Base-by-base conservation (phyloP, 2,888 invertebrate species). In the Hydraecia micacea region DNA sequence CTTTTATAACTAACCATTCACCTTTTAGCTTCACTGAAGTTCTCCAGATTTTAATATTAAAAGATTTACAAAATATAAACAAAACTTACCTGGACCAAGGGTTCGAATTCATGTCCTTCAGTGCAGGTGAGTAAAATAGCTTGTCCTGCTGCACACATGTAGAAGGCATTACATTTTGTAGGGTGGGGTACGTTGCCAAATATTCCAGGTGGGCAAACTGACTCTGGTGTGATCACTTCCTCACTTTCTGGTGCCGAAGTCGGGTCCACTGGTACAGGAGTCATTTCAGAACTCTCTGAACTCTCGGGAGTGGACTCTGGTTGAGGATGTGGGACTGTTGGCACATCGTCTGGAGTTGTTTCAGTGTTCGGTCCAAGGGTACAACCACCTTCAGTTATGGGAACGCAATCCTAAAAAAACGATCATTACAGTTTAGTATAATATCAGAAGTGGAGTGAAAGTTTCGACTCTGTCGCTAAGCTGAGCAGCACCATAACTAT, bases 101-200 rank as follows among this genome's bases (percentile, higher is more conserved):
- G 78, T 18, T 92, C 87, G 46, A 88, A 93, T 80, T 93, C 93
- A 60, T 83, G 84, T 52, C 91, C 91, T 0, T 85, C 86, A 11
- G 84, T 80, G 55, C 92, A 92, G 13, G 62, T 85, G 4, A 91
- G 75, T 1, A 80, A 83, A 13, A 92, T 81, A 0, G 90, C 75
- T 13, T 75, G 72, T 0, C 90, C 91, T 0, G 79, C 89, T 0
- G 87, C 65, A 67, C 93, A 93, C 73, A 92, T 74, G 46, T 91
- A 93, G 77, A 89, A 93, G 1, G 81, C 80, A 62, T 89, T 75
- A 75, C 93, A 93, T 25, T 83, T 77, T 0, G 84, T 75, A 0
- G 92, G 92, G 55, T 93, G 87, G 0, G 93, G 81, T 0, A 91
- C 63, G 25, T 90, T 89, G 28, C 91, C 92, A 18, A 89, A 88